phyloP scores from a whole-genome alignment of 1,140 invertebrate genomes.

The Nephila pilipes region DNA sequence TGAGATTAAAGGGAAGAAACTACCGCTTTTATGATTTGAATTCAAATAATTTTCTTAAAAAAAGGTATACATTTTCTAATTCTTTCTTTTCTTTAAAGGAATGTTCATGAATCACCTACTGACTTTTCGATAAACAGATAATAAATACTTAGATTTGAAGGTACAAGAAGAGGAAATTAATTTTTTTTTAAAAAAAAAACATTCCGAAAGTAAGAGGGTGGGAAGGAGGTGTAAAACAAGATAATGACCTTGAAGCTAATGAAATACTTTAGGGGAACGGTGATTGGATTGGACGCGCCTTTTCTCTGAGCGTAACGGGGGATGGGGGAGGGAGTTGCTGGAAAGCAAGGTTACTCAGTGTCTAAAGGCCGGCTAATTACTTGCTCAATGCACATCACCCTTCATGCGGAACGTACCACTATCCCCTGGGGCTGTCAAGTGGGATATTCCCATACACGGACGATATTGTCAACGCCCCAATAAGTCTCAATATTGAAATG shows the following conservation, averaged over 20 bases:
- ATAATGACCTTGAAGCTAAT: constrained; percentile 22
- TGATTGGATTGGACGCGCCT: constrained; percentile 29
- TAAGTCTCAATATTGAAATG: background rate
- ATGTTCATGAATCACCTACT: background rate
- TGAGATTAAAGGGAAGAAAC: too few species aligned
- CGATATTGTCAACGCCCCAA: constrained; percentile 16
- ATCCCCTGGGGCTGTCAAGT: background rate
- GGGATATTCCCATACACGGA: background rate
- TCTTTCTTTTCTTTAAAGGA: background rate
- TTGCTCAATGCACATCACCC: constrained; percentile 18
- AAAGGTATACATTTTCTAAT: too few species aligned
- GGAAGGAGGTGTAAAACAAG: background rate
- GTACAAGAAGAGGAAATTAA: too few species aligned
- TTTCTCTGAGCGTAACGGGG: background rate
- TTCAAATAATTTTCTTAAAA: too few species aligned
- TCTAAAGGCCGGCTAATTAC: constrained; percentile 19
- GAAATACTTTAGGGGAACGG: background rate
- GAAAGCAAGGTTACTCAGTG: background rate
- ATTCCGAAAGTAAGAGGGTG: background rate
- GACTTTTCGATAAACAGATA: background rate
- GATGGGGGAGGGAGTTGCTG: background rate
- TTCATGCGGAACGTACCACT: background rate
- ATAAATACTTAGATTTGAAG: too few species aligned
- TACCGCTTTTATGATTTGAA: too few species aligned
- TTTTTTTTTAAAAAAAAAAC: background rate